Evolutionary conservation across 2,113 vertebrate genomes (phyloP).

Genomic region (Pogonocichla stellata): DNA sequence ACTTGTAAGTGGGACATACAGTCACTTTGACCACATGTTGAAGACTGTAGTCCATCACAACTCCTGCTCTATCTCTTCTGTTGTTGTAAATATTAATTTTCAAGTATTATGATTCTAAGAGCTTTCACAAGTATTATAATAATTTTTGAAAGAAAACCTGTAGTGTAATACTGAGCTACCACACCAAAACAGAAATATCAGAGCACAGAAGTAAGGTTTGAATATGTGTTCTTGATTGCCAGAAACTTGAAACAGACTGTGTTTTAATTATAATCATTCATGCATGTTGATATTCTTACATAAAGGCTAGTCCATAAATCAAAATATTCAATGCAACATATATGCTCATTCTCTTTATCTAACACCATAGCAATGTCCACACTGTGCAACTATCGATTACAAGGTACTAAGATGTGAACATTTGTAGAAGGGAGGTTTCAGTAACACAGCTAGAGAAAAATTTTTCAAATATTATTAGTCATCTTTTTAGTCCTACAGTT

Average conservation of each 20-base stretch:
- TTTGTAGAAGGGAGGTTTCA: neutral
- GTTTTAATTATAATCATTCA: neutral
- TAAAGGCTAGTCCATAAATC: neutral
- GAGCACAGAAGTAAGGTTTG: neutral
- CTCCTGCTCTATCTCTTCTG: neutral
- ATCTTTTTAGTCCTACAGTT: neutral
- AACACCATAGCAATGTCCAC: neutral
- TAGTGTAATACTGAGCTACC: neutral
- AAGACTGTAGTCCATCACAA: neutral
- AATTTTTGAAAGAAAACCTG: neutral
- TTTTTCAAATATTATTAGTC: neutral
- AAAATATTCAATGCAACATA: neutral
- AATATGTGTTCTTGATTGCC: fast-evolving
- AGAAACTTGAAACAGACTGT: neutral
- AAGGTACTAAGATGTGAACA: neutral
- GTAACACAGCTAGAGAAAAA: neutral
- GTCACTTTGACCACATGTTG: neutral
- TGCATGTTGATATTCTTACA: neutral
- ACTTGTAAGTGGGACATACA: neutral
- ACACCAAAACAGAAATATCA: neutral
- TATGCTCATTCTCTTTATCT: neutral
- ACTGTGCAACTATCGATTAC: neutral
- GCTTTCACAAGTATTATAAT: neutral
- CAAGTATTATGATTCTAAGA: neutral
- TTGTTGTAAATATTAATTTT: neutral